A percentile compares a stretch with the other conserved stretches of the same genome.
These are phyloP conservation scores for Ormyrus labotus DNA, from an alignment of 2,888 invertebrate genomes.

Conservation along the genomic window DNA sequence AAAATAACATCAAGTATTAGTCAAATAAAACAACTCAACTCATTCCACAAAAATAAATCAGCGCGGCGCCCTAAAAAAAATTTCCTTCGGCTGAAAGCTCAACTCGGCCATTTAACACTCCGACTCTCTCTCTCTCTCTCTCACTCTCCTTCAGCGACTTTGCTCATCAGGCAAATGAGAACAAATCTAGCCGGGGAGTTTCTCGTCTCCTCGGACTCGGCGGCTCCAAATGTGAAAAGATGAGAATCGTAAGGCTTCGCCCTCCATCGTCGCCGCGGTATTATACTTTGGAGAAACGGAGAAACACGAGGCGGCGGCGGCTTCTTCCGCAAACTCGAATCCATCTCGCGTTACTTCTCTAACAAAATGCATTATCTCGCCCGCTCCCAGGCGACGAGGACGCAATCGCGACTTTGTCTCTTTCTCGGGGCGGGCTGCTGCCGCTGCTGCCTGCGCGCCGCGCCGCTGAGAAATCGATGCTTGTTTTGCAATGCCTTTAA, in stretches of 20 bases:
- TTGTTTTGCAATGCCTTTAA: constrained; percentile 47
- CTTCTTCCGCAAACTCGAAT: constrained; percentile 65
- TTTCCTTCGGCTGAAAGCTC: too few species aligned
- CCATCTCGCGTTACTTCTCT: constrained; percentile 62
- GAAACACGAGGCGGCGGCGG: not conserved
- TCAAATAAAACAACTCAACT: too few species aligned
- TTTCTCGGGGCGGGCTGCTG: too few species aligned
- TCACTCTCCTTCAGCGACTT: constrained; percentile 58
- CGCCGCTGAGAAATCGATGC: constrained; percentile 47
- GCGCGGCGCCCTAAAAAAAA: too few species aligned
- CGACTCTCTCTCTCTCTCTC: too few species aligned
- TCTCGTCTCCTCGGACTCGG: constrained; percentile 40
- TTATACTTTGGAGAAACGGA: too few species aligned
- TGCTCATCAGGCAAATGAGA: constrained; percentile 68
- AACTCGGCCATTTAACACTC: too few species aligned
- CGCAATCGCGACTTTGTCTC: constrained; percentile 15
- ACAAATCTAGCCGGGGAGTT: constrained; percentile 63
- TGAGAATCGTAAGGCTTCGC: constrained; percentile 61
- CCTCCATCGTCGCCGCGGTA: not conserved
- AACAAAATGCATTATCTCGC: constrained; percentile 48
- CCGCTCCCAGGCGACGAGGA: constrained; percentile 21
- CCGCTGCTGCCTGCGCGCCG: not conserved
- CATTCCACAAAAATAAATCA: too few species aligned
- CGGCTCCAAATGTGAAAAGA: constrained; percentile 65
- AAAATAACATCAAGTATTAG: too few species aligned